Percentiles rank a stretch among this genome's conserved stretches.
Evolutionary conservation across 2,797 vertebrate genomes (phyloP).

Genomic region (Schizothorax lantsangensis): DNA sequence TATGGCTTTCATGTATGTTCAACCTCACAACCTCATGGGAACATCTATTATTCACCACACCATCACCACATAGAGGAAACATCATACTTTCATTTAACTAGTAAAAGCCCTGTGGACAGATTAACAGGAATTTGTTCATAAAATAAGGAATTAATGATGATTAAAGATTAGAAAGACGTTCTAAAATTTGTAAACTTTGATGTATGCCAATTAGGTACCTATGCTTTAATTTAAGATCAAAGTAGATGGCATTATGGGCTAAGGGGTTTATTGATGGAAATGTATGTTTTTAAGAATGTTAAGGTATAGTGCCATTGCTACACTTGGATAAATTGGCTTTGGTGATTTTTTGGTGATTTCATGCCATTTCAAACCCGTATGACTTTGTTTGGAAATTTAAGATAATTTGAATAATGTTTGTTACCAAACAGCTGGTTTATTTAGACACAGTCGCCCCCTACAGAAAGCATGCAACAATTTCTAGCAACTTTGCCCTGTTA

Average conservation of each 20-base stretch:
- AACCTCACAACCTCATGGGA: conserved; percentile 21
- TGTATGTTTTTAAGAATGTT: neutral
- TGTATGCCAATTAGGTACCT: neutral
- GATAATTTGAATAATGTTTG: neutral
- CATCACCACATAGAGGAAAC: neutral
- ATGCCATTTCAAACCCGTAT: neutral
- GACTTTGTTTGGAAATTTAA: neutral
- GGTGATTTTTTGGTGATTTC: too few relatives aligned
- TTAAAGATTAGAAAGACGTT: neutral
- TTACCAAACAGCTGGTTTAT: neutral
- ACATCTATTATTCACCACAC: conserved; percentile 8
- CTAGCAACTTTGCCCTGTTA: neutral
- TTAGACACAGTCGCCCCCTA: neutral
- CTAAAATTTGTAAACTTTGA: neutral
- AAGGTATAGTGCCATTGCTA: neutral
- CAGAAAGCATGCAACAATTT: neutral
- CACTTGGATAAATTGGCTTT: neutral
- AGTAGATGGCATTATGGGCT: neutral
- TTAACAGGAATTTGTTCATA: neutral
- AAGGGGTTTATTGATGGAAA: neutral
- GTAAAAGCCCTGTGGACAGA: neutral
- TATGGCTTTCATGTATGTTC: neutral
- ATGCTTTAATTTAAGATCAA: neutral
- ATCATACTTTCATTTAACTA: neutral
- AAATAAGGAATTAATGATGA: neutral